Base-by-base conservation (phyloP, 2,113 vertebrate genomes). In the Aphyosemion australe region DNA sequence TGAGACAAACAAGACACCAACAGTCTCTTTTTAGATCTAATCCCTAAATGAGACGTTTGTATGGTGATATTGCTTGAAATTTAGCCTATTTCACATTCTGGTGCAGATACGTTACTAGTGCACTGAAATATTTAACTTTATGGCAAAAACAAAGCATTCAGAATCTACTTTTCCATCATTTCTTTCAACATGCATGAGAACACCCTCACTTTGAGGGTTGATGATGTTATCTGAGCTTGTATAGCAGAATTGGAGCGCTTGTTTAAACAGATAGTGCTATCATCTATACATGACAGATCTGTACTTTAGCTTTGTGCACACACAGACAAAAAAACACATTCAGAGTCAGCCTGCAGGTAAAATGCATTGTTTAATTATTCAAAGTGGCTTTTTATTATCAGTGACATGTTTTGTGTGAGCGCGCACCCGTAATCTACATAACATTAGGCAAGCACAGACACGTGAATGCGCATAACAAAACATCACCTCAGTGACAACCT, bases 221-320 rank as follows among this genome's bases (percentile, higher is more conserved):
- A 34, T 69, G 58, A 52, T 77, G 54, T 65, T 77, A 69, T 80
- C 59, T 65, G 19, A 63, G 43, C 43, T 62, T 62, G 64, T 66
- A 53, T 31, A 39, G 52, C 9, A 4, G 55, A 73, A 69, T 42
- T 26, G 65, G 31, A 82, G 72, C 15, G 41, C 76, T 68, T 65
- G 43, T 59, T 66, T 70, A 51, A 76, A 68, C 64, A 78, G 62
- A 74, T 50, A 8, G 64, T 43, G 49, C 64, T 65, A 73, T 76
- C 57, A 52, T 54, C 39, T 10, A 18, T 12, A 72, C 54, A 62
- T 61, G 72, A 69, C 58, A 57, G 69, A 70, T 78, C 34, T 64
- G 18, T 51, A 13, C 14, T 50, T 51, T 20, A 62, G 18, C 45
- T 37, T 20, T 31, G 56, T 3, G 32, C 37, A 42, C 34, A 63